These are phyloP conservation scores for Desmophyllum pertusum DNA, from an alignment of 92 coral and sea anemone genomes.

Conservation along the genomic window DNA sequence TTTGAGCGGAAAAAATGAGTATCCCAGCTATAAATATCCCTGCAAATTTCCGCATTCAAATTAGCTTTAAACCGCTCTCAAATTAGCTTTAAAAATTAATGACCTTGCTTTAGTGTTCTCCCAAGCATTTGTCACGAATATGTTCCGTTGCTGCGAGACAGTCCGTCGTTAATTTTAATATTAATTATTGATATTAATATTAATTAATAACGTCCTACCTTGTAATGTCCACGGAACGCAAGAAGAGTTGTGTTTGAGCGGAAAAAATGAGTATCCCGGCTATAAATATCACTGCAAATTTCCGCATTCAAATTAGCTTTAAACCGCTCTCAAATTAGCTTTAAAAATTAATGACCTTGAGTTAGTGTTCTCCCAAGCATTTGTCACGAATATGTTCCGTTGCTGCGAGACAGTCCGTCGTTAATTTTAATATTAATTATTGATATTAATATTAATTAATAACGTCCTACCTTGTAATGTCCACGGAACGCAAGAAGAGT, in stretches of 20 bases:
- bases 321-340: background rate
- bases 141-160: too few relatives aligned
- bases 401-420: too few relatives aligned
- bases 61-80: background rate
- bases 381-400: background rate
- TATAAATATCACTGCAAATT: too few relatives aligned
- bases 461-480: background rate
- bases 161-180: too few relatives aligned
- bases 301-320: too few relatives aligned
- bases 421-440: too few relatives aligned
- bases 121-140: background rate
- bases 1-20: background rate
- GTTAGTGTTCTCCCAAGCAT: background rate
- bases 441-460: too few relatives aligned
- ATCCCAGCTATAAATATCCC: background rate
- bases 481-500: background rate
- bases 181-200: too few relatives aligned
- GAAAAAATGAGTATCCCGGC: background rate
- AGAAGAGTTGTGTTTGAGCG: background rate
- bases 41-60: too few relatives aligned
- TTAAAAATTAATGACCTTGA: background rate
- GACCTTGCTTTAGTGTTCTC: background rate
- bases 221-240: background rate
- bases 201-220: background rate
- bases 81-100: background rate